Conservation (phyloP, 2,797 vertebrate genomes). For the Danionella dracula region DNA sequence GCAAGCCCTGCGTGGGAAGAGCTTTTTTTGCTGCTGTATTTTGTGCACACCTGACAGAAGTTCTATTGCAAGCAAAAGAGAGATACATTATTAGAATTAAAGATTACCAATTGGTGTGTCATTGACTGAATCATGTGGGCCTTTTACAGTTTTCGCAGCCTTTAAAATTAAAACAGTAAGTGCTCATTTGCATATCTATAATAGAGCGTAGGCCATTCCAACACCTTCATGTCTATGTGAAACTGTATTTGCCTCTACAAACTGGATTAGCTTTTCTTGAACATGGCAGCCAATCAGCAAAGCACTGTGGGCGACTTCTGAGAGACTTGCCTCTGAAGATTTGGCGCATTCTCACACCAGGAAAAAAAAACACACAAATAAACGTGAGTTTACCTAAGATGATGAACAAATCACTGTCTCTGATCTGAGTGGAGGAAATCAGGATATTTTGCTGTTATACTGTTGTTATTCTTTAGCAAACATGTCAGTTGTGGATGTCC, state of each 20-base stretch:
- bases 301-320: conserved; percentile 45
- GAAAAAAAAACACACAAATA: neutral
- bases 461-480: conserved; percentile 27
- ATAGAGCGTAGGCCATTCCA: conserved; percentile 34
- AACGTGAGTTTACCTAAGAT: conserved; percentile 18
- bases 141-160: conserved; percentile 8
- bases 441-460: neutral
- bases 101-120: too few species aligned
- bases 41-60: neutral
- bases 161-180: conserved; percentile 17
- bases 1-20: neutral
- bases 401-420: neutral
- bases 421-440: conserved; percentile 9
- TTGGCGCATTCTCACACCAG: conserved; percentile 30
- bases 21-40: neutral
- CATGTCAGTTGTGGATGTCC: conserved; percentile 57
- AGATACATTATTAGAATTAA: neutral
- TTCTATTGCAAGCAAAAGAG: neutral
- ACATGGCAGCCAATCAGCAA: conserved; percentile 32
- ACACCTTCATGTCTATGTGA: conserved; percentile 38
- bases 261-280: conserved; percentile 45
- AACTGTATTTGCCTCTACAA: conserved; percentile 31
- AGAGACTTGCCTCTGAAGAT: conserved; percentile 41
- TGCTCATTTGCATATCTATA: conserved; percentile 18
- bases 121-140: neutral